A percentile compares a stretch with the other conserved stretches of the same genome.
These are phyloP conservation scores for Apostichopus parvimensis DNA, from an alignment of 35 echinoderm and acorn worm species.

Conservation along the genomic window DNA sequence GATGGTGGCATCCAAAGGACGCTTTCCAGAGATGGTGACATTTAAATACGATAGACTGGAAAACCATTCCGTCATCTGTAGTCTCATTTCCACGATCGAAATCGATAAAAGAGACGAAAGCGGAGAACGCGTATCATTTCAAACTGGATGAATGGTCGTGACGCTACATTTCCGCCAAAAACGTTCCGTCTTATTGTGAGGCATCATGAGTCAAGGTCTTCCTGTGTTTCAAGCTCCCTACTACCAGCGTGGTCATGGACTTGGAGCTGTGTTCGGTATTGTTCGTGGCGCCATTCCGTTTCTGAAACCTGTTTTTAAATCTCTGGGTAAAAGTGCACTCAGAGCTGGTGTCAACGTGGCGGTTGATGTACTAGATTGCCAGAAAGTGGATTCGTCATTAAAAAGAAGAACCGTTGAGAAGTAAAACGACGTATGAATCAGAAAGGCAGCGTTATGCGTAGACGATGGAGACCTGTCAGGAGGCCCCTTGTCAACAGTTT, in stretches of 20 bases:
- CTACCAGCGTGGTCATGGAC: neutral
- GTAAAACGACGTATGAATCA: neutral
- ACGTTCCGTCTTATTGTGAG: too few relatives aligned
- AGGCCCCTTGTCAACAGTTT: neutral
- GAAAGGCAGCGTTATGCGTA: neutral
- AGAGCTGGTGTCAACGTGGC: neutral
- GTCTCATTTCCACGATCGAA: too few relatives aligned
- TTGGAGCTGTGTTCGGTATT: neutral
- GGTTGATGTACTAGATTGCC: neutral
- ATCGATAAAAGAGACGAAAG: too few relatives aligned
- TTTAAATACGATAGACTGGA: neutral
- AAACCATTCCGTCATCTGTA: neutral
- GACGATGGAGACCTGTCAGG: too few relatives aligned
- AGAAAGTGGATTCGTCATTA: neutral
- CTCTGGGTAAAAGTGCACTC: constrained; percentile 22
- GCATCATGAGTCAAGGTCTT: neutral
- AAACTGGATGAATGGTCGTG: neutral
- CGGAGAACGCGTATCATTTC: too few relatives aligned
- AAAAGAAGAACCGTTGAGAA: too few relatives aligned
- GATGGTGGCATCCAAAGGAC: too few relatives aligned
- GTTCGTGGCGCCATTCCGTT: neutral
- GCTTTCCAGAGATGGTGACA: neutral
- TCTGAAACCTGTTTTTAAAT: constrained; percentile 23
- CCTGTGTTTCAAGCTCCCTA: neutral
- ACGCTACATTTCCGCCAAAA: constrained; percentile 31